Evolutionary conservation across 2,888 invertebrate genomes (phyloP).

Genomic region (Apodemia duryi): DNA sequence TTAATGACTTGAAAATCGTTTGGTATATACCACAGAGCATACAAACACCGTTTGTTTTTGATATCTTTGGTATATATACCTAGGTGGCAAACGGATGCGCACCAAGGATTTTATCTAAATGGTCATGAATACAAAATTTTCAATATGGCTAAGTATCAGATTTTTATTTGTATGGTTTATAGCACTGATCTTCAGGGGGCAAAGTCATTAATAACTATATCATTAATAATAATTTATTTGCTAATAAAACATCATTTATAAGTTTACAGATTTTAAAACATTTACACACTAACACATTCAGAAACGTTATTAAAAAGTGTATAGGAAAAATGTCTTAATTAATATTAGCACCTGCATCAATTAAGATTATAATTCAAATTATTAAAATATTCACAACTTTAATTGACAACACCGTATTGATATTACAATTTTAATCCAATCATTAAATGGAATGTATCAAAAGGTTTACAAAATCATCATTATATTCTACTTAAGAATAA

Average conservation of each 20-base stretch:
- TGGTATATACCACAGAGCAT: too few species aligned
- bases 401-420: conserved; percentile 36
- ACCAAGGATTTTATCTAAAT: too few species aligned
- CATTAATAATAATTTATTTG: conserved; percentile 3
- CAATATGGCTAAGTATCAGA: too few species aligned
- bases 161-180: too few species aligned
- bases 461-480: conserved; percentile 6
- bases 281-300: conserved; percentile 26
- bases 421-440: conserved; percentile 1
- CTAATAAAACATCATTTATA: conserved; percentile 6
- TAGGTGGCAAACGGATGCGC: too few species aligned
- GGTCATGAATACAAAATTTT: too few species aligned
- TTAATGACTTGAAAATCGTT: too few species aligned
- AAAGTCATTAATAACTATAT: neutral
- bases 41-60: too few species aligned
- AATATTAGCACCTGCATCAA: conserved; percentile 45
- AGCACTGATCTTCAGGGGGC: too few species aligned
- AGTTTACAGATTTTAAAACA: conserved; percentile 23
- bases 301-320: conserved; percentile 17
- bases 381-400: conserved; percentile 34
- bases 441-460: conserved; percentile 10
- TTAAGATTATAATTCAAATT: conserved; percentile 12
- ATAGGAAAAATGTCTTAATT: conserved; percentile 21
- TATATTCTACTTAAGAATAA: neutral
- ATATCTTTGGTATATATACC: too few species aligned